Percentiles rank a stretch among this genome's conserved stretches.
Conservation (phyloP, 1,140 invertebrate species). For the Tigriopus japonicus region DNA sequence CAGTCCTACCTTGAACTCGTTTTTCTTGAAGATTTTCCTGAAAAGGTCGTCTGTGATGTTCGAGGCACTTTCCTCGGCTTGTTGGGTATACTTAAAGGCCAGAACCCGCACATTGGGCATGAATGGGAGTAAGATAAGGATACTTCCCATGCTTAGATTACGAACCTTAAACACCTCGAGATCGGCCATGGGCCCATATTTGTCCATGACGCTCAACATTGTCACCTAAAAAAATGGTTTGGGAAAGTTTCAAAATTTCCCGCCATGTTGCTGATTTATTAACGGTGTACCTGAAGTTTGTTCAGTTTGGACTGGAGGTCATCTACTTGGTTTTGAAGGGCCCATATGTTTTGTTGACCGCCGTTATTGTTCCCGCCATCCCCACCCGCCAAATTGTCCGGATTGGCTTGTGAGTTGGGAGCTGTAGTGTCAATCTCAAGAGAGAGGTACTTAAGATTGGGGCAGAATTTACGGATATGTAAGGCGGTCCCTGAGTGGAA, state of each 20-base stretch:
- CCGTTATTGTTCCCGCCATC: neutral
- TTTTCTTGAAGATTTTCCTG: constrained; percentile 9
- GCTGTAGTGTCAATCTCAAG: constrained; percentile 12
- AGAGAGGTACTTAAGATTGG: neutral
- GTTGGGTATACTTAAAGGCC: neutral
- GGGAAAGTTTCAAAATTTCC: too few species aligned
- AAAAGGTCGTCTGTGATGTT: constrained; percentile 13
- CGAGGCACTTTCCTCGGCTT: neutral
- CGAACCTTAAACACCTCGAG: constrained; percentile 5
- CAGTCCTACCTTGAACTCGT: neutral
- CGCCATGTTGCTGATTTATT: too few species aligned
- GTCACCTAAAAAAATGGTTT: neutral
- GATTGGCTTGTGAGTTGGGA: neutral
- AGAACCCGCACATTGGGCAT: constrained; percentile 5
- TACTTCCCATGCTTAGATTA: constrained; percentile 13
- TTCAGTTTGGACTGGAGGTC: constrained; percentile 1
- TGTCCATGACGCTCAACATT: constrained; percentile 8
- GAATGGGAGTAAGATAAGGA: constrained; percentile 11
- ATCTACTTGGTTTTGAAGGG: constrained; percentile 7
- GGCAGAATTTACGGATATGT: constrained; percentile 7
- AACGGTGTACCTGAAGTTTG: neutral
- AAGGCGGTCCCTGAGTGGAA: constrained; percentile 11
- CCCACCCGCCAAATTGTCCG: neutral
- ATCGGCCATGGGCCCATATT: constrained; percentile 2
- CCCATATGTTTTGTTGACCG: neutral